Base-by-base conservation (phyloP, 2,113 vertebrate genomes). In the Chaetodon auriga region DNA sequence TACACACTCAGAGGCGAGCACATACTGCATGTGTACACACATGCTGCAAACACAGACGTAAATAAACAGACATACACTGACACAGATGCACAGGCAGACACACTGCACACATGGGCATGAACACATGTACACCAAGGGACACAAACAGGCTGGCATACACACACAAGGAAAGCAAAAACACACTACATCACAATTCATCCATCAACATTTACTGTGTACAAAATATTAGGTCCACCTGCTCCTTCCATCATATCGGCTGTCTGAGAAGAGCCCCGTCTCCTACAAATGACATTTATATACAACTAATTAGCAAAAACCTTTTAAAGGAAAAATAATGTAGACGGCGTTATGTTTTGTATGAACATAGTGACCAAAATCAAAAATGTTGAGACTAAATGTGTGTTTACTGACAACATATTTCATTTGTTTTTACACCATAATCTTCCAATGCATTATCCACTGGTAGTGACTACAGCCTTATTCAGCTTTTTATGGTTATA, bases 1-100 rank as follows among this genome's bases (percentile, higher is more conserved):
- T 57, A 41, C 38, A 41, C 57, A 23, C 69, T 73, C 36, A 45
- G 23, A 49, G 57, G 35, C 2, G 5, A 62, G 18, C 48, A 35
- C 18, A 36, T 71, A 19, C 55, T 53, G 30, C 57, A 53, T 75
- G 23, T 64, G 54, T 57, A 23, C 43, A 74, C 14, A 41, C 58
- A 77, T 57, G 25, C 19, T 11, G 49, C 16, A 49, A 43, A 21
- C 2, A 62, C 36, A 58, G 54, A 73, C 38, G 53, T 48, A 64
- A 71, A 70, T 49, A 80, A 77, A 78, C 79, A 68, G 43, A 70
- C 80, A 75, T 41, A n/a, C 10, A 57, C 43, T 19, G 58, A 38
- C 77, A 77, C 76, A 87, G 73, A 91, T 81, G 57, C 69, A 79
- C 55, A 64, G 36, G 53, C 66, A 66, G 68, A 80, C 65, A 79